Conservation (phyloP, 1,140 invertebrate species). For the Pemphigus obesinymphae region DNA sequence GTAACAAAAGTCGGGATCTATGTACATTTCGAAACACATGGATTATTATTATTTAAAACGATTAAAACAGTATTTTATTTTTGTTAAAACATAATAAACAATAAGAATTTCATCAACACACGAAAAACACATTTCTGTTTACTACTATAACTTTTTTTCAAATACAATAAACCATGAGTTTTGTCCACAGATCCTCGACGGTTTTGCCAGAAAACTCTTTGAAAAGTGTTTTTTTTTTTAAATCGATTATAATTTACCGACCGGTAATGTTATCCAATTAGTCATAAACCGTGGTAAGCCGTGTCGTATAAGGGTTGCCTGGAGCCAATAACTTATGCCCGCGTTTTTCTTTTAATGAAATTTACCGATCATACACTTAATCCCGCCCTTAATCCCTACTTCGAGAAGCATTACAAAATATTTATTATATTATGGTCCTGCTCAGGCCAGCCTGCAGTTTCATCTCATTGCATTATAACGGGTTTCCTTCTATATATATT, state of each 20-base stretch:
- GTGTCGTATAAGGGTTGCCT: neutral
- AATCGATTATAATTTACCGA: conserved; percentile 12
- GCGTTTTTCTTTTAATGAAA: conserved; percentile 23
- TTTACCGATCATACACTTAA: neutral
- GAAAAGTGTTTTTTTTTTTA: neutral
- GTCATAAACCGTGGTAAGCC: neutral
- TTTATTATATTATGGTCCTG: neutral
- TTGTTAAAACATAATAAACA: too few species aligned
- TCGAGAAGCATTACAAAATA: neutral
- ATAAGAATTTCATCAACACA: too few species aligned
- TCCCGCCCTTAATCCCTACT: neutral
- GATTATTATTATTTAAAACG: too few species aligned
- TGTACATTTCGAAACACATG: too few species aligned
- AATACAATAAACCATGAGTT: too few species aligned
- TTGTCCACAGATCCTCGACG: too few species aligned
- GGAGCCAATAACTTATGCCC: neutral
- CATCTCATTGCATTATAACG: neutral
- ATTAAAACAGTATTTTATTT: too few species aligned
- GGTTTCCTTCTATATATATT: neutral
- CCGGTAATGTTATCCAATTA: conserved; percentile 22
- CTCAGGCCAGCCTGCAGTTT: neutral
- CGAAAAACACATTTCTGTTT: neutral
- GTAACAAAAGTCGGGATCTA: too few species aligned
- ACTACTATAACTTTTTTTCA: too few species aligned
- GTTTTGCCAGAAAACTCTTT: neutral